Percentiles rank a stretch among this genome's conserved stretches.
Evolutionary conservation across 2,797 vertebrate species (phyloP).

Genomic region (Gallinago stenura): DNA sequence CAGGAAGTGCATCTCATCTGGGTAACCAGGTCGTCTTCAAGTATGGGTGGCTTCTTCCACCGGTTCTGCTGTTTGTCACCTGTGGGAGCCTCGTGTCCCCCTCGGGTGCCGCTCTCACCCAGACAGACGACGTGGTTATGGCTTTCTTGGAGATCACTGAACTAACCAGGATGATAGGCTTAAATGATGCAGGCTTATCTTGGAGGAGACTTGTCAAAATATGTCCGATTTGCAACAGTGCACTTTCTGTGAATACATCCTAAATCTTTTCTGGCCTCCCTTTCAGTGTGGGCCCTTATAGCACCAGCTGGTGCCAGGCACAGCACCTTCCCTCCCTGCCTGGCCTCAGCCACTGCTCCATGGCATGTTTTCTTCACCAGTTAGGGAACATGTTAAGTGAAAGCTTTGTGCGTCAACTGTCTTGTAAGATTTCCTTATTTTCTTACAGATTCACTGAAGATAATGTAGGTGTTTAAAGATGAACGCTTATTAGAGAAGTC

Average conservation of each 20-base stretch:
- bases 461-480: neutral
- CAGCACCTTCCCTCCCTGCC: neutral
- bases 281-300: neutral
- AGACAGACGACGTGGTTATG: neutral
- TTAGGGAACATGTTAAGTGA: neutral
- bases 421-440: neutral
- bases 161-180: neutral
- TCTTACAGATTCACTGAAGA: neutral
- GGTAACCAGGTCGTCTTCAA: neutral
- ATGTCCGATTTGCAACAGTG: neutral
- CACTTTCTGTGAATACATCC: neutral
- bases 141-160: neutral
- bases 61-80: neutral
- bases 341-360: neutral
- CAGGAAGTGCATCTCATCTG: neutral
- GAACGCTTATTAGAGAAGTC: neutral
- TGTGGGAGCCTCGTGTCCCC: accelerated
- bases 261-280: neutral
- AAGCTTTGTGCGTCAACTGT: neutral
- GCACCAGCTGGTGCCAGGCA: neutral
- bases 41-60: neutral
- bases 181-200: neutral
- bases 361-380: neutral
- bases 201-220: neutral
- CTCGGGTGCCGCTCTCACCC: neutral